phyloP scores from a whole-genome alignment of 2,113 vertebrate genomes.

The Coturnix japonica region DNA sequence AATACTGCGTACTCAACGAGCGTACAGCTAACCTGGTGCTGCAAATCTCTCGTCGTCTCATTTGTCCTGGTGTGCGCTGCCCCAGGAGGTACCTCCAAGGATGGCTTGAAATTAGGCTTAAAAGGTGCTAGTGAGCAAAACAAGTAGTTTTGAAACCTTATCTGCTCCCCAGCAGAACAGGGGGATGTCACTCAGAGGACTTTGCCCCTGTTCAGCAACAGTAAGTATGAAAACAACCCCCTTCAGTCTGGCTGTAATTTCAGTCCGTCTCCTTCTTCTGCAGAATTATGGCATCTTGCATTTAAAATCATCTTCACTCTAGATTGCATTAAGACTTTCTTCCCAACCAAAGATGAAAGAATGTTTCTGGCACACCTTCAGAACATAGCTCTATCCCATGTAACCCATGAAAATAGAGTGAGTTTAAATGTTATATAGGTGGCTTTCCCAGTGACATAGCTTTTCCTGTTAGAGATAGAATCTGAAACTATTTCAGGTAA shows the following conservation, averaged over 20 bases:
- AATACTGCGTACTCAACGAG: not conserved
- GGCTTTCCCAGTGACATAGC: not conserved
- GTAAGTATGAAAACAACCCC: constrained; percentile 21
- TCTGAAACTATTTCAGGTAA: not conserved
- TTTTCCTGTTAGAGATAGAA: not conserved
- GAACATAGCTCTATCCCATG: not conserved
- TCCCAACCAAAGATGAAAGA: not conserved
- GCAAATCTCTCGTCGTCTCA: not conserved
- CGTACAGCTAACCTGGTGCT: not conserved
- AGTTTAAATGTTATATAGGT: not conserved
- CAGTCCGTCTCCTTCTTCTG: constrained; percentile 4
- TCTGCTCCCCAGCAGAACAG: not conserved
- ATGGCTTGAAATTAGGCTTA: not conserved
- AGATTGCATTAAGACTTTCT: not conserved
- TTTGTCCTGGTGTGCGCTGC: not conserved
- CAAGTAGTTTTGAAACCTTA: not conserved
- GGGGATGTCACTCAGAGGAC: not conserved
- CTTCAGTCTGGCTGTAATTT: constrained; percentile 14
- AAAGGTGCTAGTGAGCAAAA: not conserved
- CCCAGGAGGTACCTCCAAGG: not conserved
- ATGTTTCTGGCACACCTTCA: constrained; percentile 1
- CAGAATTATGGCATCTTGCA: not conserved
- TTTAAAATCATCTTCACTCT: constrained; percentile 15
- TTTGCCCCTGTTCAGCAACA: constrained; percentile 12
- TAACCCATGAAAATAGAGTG: not conserved